These are phyloP conservation scores for Chaetodon trifascialis DNA, from an alignment of 2,113 vertebrate genomes.

Conservation along the genomic window DNA sequence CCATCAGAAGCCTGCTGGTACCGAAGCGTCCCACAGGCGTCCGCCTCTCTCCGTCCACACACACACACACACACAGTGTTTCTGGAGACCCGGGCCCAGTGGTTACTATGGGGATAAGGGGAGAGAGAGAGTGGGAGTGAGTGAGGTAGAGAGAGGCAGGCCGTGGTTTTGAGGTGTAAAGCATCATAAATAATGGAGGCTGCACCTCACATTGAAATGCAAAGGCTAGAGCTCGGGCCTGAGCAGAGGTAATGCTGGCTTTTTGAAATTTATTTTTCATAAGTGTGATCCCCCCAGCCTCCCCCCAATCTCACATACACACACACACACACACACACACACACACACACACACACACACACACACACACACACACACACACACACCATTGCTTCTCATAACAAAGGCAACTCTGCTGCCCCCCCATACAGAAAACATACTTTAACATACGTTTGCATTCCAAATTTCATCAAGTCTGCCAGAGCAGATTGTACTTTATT, in stretches of 20 bases:
- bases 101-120: slow-evolving; percentile 85
- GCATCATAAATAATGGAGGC: slow-evolving; percentile 87
- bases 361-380: background rate
- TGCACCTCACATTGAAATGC: slow-evolving; percentile 87
- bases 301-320: slow-evolving; percentile 30
- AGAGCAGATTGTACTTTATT: slow-evolving; percentile 58
- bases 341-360: slow-evolving; percentile 12
- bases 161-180: slow-evolving; percentile 85
- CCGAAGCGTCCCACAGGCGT: slow-evolving; percentile 31
- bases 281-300: slow-evolving; percentile 64
- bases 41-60: slow-evolving; percentile 21
- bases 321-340: slow-evolving; percentile 8
- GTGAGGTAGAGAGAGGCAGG: slow-evolving; percentile 71
- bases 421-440: slow-evolving; percentile 47
- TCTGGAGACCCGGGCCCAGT: slow-evolving; percentile 68
- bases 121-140: slow-evolving; percentile 47
- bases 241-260: slow-evolving; percentile 84
- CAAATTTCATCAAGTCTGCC: slow-evolving; percentile 63
- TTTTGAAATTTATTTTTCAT: slow-evolving; percentile 86
- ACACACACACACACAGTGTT: slow-evolving; percentile 38
- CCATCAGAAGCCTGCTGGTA: slow-evolving; percentile 4
- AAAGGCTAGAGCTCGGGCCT: slow-evolving; percentile 83
- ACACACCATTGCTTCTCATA: slow-evolving; percentile 44
- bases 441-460: slow-evolving; percentile 73
- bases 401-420: slow-evolving; percentile 16